A percentile compares a stretch with the other conserved stretches of the same genome.
phyloP scores from a whole-genome alignment of 2,888 invertebrate genomes.

The Choreutis nemorana region DNA sequence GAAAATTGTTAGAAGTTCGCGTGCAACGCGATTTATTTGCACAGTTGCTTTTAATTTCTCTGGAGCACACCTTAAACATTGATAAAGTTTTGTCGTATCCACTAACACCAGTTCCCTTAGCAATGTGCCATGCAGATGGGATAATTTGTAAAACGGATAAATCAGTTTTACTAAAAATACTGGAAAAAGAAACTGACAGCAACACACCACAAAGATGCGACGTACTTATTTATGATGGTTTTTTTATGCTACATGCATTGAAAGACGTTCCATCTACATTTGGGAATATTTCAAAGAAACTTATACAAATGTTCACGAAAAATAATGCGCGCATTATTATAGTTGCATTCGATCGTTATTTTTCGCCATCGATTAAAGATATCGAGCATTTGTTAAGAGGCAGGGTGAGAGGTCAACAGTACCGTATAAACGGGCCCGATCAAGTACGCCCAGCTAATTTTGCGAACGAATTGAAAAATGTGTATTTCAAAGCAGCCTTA shows the following conservation, averaged over 20 bases:
- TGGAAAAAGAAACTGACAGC: conserved; percentile 7
- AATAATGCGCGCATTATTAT: conserved; percentile 8
- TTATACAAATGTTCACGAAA: not conserved
- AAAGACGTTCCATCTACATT: not conserved
- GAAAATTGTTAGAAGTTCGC: conserved; percentile 1
- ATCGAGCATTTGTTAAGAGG: conserved; percentile 9
- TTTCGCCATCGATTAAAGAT: conserved; percentile 16
- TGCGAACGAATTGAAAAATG: conserved; percentile 12
- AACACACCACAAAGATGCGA: not conserved
- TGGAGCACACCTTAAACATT: too few relatives aligned
- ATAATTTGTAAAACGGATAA: conserved; percentile 18
- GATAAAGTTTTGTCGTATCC: conserved; percentile 7
- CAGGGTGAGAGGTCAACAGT: conserved; percentile 6
- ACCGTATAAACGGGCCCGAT: conserved; percentile 10
- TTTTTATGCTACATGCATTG: not conserved
- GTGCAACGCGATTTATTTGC: conserved; percentile 3
- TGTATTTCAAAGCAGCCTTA: conserved; percentile 12
- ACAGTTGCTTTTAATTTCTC: too few relatives aligned
- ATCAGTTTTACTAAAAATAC: conserved; percentile 14
- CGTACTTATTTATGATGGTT: conserved; percentile 1
- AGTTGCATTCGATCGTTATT: conserved; percentile 14
- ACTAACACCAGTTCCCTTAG: conserved; percentile 12
- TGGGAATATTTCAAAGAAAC: conserved; percentile 2
- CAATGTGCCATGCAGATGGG: conserved; percentile 19
- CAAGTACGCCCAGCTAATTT: conserved; percentile 12